These are phyloP conservation scores for Esox masquinongy DNA, from an alignment of 2,797 vertebrate species.

Conservation along the genomic window DNA sequence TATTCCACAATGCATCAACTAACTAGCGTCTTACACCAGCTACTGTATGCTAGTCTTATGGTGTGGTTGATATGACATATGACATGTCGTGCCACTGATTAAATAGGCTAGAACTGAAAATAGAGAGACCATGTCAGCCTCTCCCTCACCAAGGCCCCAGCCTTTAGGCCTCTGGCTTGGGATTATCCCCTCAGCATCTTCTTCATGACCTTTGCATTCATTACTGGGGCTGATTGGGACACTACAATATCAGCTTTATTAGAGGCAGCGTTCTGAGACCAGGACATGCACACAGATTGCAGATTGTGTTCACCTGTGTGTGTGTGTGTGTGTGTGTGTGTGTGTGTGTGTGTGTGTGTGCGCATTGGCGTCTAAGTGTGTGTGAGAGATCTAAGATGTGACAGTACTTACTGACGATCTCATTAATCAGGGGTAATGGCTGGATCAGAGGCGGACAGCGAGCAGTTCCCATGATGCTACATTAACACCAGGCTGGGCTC, in stretches of 20 bases:
- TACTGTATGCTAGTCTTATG: neutral
- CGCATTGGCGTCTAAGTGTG: neutral
- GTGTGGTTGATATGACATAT: neutral
- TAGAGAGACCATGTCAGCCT: neutral
- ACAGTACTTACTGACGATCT: neutral
- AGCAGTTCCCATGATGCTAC: constrained; percentile 14
- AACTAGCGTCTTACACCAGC: neutral
- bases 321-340: constrained; percentile 1
- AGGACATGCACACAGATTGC: neutral
- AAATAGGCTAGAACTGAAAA: neutral
- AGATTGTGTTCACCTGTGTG: neutral
- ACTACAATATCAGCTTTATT: constrained; percentile 1
- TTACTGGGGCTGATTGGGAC: neutral
- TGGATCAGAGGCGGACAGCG: constrained; percentile 9
- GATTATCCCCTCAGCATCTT: neutral
- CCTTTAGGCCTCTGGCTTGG: neutral
- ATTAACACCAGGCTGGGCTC: constrained; percentile 13
- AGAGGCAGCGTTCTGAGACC: neutral
- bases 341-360: neutral
- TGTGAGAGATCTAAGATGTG: neutral
- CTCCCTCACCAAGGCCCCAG: neutral
- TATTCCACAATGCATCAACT: neutral
- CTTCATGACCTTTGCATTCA: constrained; percentile 13
- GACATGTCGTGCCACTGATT: neutral
- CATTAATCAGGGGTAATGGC: constrained; percentile 27